These are phyloP conservation scores for Urophycis tenuis DNA, from an alignment of 2,797 vertebrate species.

Conservation along the genomic window DNA sequence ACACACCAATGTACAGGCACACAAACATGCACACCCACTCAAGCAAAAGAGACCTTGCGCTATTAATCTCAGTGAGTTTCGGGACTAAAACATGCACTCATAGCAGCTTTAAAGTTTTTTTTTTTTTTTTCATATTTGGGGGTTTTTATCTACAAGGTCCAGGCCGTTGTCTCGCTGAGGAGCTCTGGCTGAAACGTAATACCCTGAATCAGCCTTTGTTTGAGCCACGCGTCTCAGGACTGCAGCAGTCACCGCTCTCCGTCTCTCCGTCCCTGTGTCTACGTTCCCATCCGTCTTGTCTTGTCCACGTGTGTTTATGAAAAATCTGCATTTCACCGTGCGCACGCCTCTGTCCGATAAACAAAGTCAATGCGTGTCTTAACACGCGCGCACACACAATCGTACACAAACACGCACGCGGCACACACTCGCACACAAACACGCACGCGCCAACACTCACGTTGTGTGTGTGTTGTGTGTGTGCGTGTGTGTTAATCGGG, in stretches of 20 bases:
- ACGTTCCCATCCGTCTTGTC: constrained; percentile 19
- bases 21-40: constrained; percentile 5
- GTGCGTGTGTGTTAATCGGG: constrained; percentile 36
- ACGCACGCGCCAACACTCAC: neutral
- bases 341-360: too few species aligned
- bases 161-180: constrained; percentile 48
- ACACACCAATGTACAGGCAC: neutral
- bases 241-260: constrained; percentile 13
- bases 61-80: neutral
- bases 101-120: constrained; percentile 38
- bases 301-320: too few species aligned
- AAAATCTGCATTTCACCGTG: too few species aligned
- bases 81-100: constrained; percentile 36
- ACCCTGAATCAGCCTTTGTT: constrained; percentile 60
- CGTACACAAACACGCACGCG: constrained; percentile 5
- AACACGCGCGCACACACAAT: neutral
- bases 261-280: constrained; percentile 2
- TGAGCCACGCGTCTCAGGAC: constrained; percentile 40
- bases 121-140: constrained; percentile 32
- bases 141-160: constrained; percentile 53
- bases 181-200: constrained; percentile 50
- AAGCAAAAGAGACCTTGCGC: constrained; percentile 3
- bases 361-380: too few species aligned
- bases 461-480: too few species aligned
- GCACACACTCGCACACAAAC: constrained; percentile 11